These are phyloP conservation scores for Scylla paramamosain DNA, from an alignment of 1,140 invertebrate genomes.

Conservation along the genomic window DNA sequence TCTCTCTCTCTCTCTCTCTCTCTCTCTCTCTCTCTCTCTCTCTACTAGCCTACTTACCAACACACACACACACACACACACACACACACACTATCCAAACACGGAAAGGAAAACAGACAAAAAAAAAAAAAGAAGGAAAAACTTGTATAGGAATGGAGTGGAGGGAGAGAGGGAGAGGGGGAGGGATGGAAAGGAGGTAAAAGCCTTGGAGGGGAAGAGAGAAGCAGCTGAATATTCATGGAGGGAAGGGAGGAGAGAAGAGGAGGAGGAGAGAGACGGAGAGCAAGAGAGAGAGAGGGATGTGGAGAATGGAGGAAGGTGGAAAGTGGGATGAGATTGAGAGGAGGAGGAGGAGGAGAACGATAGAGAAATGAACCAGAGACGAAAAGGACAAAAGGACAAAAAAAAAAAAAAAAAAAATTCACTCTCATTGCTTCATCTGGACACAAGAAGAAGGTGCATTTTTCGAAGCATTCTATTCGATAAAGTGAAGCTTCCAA, in stretches of 20 bases:
- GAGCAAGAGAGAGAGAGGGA: neutral
- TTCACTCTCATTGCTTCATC: neutral
- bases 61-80: no score
- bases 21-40: neutral
- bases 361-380: neutral
- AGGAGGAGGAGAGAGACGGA: neutral
- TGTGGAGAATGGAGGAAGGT: neutral
- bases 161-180: neutral
- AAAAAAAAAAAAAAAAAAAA: neutral
- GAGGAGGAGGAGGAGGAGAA: neutral
- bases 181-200: neutral
- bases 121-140: neutral
- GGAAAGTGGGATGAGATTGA: neutral
- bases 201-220: neutral
- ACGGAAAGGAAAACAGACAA: conserved; percentile 15
- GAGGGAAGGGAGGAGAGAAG: conserved; percentile 37
- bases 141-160: neutral
- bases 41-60: neutral
- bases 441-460: neutral
- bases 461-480: neutral
- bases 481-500: neutral
- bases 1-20: conserved; percentile 11
- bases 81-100: neutral
- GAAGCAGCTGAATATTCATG: neutral
- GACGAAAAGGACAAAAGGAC: neutral